A percentile compares a stretch with the other conserved stretches of the same genome.
Conservation (phyloP, 2,797 vertebrate species). For the Cygnus olor region DNA sequence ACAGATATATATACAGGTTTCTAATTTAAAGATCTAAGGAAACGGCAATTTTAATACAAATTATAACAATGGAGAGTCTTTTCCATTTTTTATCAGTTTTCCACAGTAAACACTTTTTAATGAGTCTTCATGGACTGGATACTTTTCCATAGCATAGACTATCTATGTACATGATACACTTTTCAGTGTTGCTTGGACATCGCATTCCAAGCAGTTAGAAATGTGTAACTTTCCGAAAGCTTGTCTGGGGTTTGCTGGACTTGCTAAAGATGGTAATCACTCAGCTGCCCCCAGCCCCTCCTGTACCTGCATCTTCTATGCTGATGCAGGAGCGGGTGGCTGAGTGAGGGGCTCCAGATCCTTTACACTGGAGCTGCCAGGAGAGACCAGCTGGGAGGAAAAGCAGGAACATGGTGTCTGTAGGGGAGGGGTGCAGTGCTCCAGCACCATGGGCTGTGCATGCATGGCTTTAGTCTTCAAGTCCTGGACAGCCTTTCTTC, state of each 20-base stretch:
- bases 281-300: neutral
- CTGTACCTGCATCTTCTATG: neutral
- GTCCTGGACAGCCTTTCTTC: neutral
- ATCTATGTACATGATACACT: fast-evolving
- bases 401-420: neutral
- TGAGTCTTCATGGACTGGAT: neutral
- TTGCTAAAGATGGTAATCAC: neutral
- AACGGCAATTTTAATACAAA: neutral
- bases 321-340: neutral
- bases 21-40: neutral
- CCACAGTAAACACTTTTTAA: neutral
- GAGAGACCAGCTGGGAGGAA: no score
- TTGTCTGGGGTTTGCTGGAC: neutral
- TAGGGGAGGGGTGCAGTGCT: neutral
- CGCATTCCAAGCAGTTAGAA: neutral
- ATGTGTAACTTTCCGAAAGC: neutral
- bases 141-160: neutral
- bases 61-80: neutral
- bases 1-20: neutral
- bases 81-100: neutral
- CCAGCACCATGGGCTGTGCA: fast-evolving
- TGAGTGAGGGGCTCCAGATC: neutral
- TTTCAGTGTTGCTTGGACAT: neutral
- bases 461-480: neutral
- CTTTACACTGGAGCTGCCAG: neutral